These are phyloP conservation scores for Liposcelis brunnea DNA, from an alignment of 2,888 invertebrate species.

Conservation along the genomic window DNA sequence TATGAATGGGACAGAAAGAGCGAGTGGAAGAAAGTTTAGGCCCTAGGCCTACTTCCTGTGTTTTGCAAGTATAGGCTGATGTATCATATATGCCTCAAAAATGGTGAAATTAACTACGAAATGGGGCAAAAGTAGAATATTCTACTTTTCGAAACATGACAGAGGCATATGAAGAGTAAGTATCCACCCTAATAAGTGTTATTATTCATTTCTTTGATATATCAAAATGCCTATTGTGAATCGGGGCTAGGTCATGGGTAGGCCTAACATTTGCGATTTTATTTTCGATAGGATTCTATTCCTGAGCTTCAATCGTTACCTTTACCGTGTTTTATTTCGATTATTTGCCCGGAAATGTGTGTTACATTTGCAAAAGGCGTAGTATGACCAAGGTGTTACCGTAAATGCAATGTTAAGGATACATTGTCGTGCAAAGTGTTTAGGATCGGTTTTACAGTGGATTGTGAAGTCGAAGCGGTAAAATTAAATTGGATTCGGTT, in stretches of 20 bases:
- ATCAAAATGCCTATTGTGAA: slow-evolving; percentile 15
- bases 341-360: too few species aligned
- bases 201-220: slow-evolving; percentile 6
- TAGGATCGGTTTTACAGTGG: too few species aligned
- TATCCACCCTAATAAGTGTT: slow-evolving; percentile 21
- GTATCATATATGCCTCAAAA: slow-evolving; percentile 44
- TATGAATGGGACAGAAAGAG: slow-evolving; percentile 7
- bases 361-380: too few species aligned
- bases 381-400: too few species aligned
- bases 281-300: background rate
- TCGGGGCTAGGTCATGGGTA: slow-evolving; percentile 18
- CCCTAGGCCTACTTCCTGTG: slow-evolving; percentile 6
- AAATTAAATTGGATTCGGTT: too few species aligned
- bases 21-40: background rate
- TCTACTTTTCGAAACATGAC: slow-evolving; percentile 75
- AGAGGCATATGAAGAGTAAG: slow-evolving; percentile 83
- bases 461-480: too few species aligned
- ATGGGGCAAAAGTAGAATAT: slow-evolving; percentile 69
- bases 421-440: too few species aligned
- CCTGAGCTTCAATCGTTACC: too few species aligned
- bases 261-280: slow-evolving; percentile 10
- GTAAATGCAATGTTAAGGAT: too few species aligned
- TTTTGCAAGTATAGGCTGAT: slow-evolving; percentile 3
- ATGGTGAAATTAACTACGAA: slow-evolving; percentile 67
- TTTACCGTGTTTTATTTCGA: too few species aligned